Conservation (phyloP, 2,113 vertebrate genomes). For the Thalassarche chlororhynchos region DNA sequence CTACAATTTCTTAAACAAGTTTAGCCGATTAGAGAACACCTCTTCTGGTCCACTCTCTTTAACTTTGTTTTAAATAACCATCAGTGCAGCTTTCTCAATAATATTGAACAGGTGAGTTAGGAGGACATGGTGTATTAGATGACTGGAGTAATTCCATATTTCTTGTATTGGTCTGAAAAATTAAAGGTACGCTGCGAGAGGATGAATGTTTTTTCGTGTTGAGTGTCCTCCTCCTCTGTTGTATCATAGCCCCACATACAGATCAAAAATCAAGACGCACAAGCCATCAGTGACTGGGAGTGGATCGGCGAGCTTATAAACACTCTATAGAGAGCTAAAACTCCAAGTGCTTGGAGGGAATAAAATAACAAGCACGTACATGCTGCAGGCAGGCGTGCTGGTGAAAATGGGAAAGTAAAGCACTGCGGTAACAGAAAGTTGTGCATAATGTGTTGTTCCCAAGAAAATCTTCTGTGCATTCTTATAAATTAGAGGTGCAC, state of each 20-base stretch:
- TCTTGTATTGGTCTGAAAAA: neutral
- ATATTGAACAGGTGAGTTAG: neutral
- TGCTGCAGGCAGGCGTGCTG: neutral
- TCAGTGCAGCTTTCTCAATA: neutral
- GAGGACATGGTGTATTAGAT: neutral
- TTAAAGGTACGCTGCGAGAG: neutral
- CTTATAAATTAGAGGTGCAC: neutral
- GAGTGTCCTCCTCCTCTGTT: neutral
- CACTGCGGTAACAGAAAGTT: neutral
- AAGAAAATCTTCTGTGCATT: neutral
- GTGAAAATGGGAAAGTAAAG: neutral
- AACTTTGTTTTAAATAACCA: neutral
- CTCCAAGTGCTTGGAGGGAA: neutral
- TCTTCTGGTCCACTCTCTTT: neutral
- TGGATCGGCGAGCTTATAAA: neutral
- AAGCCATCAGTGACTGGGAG: neutral
- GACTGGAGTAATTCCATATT: neutral
- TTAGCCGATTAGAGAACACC: neutral
- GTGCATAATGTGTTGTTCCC: neutral
- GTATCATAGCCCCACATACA: neutral
- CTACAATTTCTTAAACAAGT: neutral
- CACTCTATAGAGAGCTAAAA: neutral
- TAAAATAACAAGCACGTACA: neutral
- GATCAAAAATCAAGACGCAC: neutral
- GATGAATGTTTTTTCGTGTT: accelerated